phyloP scores from a whole-genome alignment of 2,888 invertebrate species.

The Octonoba sinensis region DNA sequence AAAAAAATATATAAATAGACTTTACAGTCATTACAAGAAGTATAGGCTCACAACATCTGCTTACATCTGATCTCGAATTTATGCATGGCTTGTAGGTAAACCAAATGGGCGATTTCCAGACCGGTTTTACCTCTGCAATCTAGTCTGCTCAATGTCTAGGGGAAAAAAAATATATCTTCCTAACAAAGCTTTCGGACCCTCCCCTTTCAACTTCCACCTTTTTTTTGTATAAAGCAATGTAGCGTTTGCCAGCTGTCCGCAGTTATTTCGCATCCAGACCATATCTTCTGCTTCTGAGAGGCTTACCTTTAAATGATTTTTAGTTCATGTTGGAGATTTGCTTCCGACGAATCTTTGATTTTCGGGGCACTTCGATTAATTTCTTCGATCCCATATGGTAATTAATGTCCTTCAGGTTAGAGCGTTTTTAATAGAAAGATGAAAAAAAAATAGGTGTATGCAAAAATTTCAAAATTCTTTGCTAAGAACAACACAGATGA shows the following conservation, averaged over 20 bases:
- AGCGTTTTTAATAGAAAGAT: too few species aligned
- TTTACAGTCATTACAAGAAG: too few species aligned
- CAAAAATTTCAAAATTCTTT: too few species aligned
- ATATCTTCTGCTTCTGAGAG: not conserved
- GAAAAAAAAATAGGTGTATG: too few species aligned
- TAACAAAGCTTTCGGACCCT: slow-evolving; percentile 24
- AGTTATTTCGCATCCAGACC: not conserved
- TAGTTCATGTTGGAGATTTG: too few species aligned
- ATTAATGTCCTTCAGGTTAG: too few species aligned
- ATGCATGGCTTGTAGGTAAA: slow-evolving; percentile 33
- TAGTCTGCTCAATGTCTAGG: slow-evolving; percentile 22
- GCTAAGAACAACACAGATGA: too few species aligned
- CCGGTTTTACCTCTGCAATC: slow-evolving; percentile 42
- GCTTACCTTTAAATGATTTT: not conserved
- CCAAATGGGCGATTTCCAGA: slow-evolving; percentile 39
- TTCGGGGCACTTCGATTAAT: too few species aligned
- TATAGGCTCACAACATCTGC: too few species aligned
- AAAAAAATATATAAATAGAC: too few species aligned
- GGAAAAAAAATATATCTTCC: slow-evolving; percentile 3
- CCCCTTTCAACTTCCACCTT: not conserved
- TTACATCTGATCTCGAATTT: not conserved
- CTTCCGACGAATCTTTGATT: too few species aligned
- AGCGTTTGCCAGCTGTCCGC: slow-evolving; percentile 2
- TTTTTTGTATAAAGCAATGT: not conserved
- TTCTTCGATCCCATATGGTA: too few species aligned